Percentiles rank a stretch among this genome's conserved stretches.
These are phyloP conservation scores for Chromis chromis DNA, from an alignment of 2,797 vertebrate genomes.

Conservation along the genomic window DNA sequence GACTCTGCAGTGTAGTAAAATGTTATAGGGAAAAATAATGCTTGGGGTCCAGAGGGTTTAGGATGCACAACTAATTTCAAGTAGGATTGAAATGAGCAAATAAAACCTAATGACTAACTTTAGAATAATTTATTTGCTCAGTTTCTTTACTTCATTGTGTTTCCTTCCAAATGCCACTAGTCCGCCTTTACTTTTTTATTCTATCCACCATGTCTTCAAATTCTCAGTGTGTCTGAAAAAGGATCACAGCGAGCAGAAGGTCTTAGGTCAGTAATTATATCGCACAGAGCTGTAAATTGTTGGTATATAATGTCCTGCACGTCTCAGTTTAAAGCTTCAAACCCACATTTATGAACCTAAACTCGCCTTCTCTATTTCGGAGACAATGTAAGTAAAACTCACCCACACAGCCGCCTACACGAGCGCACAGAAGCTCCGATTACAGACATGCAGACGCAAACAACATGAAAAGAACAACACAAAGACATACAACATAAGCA, in stretches of 20 bases:
- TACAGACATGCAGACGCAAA: conserved; percentile 32
- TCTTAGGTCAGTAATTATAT: neutral
- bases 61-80: no score
- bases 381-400: conserved; percentile 45
- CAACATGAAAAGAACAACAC: conserved; percentile 10
- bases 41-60: no score
- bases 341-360: conserved; percentile 35
- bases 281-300: conserved; percentile 4
- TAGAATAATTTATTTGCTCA: no score
- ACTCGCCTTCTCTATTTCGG: conserved; percentile 38
- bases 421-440: conserved; percentile 23
- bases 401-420: conserved; percentile 50
- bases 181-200: neutral
- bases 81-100: no score
- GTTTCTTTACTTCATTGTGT: neutral
- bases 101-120: no score
- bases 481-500: neutral
- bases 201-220: neutral
- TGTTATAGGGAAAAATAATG: no score
- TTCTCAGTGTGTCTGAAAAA: conserved; percentile 2
- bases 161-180: neutral
- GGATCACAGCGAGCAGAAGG: neutral
- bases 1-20: no score
- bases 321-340: conserved; percentile 30
- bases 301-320: neutral